A percentile compares a stretch with the other conserved stretches of the same genome.
Evolutionary conservation across 2,113 vertebrate species (phyloP).

Genomic region (Accipiter cooperii): DNA sequence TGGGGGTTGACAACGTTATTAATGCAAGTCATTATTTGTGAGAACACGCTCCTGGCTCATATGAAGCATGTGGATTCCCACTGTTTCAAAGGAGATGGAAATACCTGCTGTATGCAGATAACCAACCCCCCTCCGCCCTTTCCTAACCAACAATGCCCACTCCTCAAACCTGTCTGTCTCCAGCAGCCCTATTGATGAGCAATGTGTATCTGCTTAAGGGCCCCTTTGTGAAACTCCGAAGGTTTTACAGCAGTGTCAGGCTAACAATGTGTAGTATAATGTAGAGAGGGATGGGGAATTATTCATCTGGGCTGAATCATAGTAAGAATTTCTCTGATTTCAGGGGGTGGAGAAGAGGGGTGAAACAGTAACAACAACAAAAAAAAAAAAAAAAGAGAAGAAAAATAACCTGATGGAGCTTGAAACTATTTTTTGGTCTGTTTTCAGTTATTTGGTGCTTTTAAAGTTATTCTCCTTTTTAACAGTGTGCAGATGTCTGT

Average conservation of each 20-base stretch:
- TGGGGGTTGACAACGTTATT: constrained; percentile 29
- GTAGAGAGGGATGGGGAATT: neutral
- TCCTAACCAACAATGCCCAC: neutral
- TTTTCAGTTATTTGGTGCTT: neutral
- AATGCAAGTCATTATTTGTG: constrained; percentile 41
- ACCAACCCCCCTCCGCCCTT: neutral
- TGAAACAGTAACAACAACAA: neutral
- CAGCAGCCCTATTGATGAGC: neutral
- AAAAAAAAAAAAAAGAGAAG: neutral
- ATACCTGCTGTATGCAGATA: constrained; percentile 23
- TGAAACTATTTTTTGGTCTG: neutral
- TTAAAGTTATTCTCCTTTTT: neutral
- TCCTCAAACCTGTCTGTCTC: neutral
- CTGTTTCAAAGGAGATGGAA: constrained; percentile 20
- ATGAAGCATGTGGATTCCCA: neutral
- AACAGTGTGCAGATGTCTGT: neutral
- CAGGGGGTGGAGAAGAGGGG: neutral
- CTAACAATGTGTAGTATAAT: neutral
- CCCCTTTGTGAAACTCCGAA: neutral
- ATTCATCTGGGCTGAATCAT: neutral
- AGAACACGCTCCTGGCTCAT: neutral
- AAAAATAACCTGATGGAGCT: neutral
- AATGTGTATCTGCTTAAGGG: neutral
- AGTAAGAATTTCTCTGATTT: neutral
- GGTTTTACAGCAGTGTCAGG: neutral